These are phyloP conservation scores for Cephalopholis sonnerati DNA, from an alignment of 2,113 vertebrate genomes.

Conservation along the genomic window DNA sequence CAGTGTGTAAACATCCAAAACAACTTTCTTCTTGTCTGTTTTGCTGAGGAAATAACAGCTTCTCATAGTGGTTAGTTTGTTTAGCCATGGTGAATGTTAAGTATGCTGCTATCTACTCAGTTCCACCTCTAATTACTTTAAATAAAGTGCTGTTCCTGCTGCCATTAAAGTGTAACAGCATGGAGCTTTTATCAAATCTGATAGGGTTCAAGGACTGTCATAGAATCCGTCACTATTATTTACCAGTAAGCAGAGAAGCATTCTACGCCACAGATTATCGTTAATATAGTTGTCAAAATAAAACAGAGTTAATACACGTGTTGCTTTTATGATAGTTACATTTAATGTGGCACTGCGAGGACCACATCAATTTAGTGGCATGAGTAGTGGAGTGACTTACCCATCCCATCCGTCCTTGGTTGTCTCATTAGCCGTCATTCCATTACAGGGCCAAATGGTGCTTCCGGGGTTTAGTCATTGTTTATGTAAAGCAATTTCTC, in stretches of 20 bases:
- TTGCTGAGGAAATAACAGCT: background rate
- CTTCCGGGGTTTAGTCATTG: slow-evolving; percentile 65
- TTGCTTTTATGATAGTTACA: slow-evolving; percentile 42
- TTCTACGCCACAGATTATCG: slow-evolving; percentile 35
- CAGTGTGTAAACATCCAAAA: no score
- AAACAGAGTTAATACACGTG: slow-evolving; percentile 23
- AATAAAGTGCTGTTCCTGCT: background rate
- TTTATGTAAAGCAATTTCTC: slow-evolving; percentile 72
- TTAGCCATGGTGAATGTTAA: background rate
- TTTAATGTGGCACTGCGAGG: slow-evolving; percentile 43
- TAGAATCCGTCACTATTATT: background rate
- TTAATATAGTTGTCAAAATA: slow-evolving; percentile 38
- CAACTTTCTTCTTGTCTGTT: background rate
- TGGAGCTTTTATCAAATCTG: background rate
- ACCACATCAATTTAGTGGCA: slow-evolving; percentile 46
- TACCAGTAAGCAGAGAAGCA: background rate
- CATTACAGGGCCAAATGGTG: slow-evolving; percentile 66
- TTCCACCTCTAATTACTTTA: background rate
- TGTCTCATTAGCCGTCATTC: slow-evolving; percentile 74
- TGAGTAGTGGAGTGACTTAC: slow-evolving; percentile 67
- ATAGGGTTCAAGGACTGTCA: background rate
- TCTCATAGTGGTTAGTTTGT: background rate
- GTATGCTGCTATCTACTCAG: background rate
- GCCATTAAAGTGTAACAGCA: background rate
- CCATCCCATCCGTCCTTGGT: slow-evolving; percentile 58